These are phyloP conservation scores for Cheiracanthium punctorium DNA, from an alignment of 2,888 invertebrate genomes.

Conservation along the genomic window DNA sequence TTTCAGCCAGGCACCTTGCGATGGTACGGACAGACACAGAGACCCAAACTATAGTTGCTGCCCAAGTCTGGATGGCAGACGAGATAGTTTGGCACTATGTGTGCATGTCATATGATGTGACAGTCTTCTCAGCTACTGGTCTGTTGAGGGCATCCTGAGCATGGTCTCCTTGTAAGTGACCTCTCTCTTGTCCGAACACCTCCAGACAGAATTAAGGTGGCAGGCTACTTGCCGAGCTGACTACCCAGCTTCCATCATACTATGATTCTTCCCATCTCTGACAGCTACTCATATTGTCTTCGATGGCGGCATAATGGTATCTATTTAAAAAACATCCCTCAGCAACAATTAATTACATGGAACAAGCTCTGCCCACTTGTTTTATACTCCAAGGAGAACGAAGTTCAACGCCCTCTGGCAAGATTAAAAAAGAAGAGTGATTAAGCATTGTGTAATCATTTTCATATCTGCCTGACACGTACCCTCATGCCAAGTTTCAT, in stretches of 20 bases:
- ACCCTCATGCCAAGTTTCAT: too few species aligned
- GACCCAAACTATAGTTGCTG: too few species aligned
- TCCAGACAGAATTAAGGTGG: background rate
- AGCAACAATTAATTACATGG: too few species aligned
- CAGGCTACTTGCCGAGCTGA: background rate
- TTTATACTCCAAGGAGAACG: too few species aligned
- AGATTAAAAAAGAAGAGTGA: too few species aligned
- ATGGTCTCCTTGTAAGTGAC: background rate
- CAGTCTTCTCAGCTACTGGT: background rate
- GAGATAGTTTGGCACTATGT: background rate
- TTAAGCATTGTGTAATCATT: too few species aligned
- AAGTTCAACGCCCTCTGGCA: too few species aligned
- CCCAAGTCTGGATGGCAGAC: too few species aligned
- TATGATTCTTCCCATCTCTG: background rate
- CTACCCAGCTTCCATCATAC: background rate
- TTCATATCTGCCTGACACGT: too few species aligned
- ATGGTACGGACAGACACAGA: too few species aligned
- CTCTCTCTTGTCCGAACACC: background rate
- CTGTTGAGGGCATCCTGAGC: background rate
- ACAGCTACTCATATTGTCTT: conserved; percentile 1
- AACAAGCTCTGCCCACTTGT: too few species aligned
- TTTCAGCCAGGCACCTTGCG: too few species aligned
- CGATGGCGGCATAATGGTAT: background rate
- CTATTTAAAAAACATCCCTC: background rate
- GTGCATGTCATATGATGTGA: background rate